Percentiles rank a stretch among this genome's conserved stretches.
Evolutionary conservation across 2,113 vertebrate species (phyloP).

Genomic region (Peromyscus leucopus): DNA sequence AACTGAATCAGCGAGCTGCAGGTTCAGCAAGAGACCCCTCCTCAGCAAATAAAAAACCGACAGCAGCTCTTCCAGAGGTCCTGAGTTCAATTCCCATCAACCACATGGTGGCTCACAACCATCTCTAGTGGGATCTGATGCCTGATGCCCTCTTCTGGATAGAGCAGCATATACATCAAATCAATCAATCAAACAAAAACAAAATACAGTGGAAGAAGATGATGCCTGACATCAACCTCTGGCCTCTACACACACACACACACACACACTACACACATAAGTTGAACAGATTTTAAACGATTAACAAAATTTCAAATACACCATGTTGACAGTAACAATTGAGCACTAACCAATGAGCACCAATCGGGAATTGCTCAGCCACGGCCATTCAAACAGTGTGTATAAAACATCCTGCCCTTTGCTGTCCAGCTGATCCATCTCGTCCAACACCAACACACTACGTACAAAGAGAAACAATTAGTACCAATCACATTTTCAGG

Average conservation of each 20-base stretch:
- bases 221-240: background rate
- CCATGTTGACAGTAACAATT: background rate
- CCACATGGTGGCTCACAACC: background rate
- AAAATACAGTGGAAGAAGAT: background rate
- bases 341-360: conserved; percentile 92
- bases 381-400: conserved; percentile 97
- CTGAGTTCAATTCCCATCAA: background rate
- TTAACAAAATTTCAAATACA: background rate
- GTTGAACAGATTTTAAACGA: background rate
- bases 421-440: conserved; percentile 98
- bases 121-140: background rate
- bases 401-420: conserved; percentile 97
- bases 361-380: conserved; percentile 90
- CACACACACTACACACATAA: background rate
- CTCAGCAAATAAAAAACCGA: background rate
- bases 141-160: background rate
- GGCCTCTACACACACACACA: background rate
- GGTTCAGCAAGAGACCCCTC: background rate
- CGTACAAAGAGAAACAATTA: conserved; percentile 22
- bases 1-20: background rate
- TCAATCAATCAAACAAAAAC: too few relatives aligned
- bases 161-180: background rate
- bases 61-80: background rate
- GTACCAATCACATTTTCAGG: background rate
- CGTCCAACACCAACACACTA: conserved; percentile 95